Evolutionary conservation across 1,140 invertebrate genomes (phyloP).

Genomic region (Megathymus violae): DNA sequence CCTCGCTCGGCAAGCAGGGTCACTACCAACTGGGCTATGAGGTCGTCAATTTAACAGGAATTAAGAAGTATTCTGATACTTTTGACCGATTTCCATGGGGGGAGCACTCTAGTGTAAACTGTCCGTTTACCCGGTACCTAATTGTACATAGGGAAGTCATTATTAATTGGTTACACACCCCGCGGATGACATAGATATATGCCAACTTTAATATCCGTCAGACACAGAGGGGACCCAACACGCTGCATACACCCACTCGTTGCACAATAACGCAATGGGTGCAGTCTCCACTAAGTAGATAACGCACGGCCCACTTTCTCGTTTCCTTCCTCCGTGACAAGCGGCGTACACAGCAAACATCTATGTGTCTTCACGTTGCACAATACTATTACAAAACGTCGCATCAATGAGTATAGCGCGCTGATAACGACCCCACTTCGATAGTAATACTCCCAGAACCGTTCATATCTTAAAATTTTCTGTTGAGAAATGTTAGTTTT

Average conservation of each 20-base stretch:
- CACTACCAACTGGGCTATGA: too few species aligned
- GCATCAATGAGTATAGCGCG: conserved; percentile 15
- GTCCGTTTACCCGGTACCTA: too few species aligned
- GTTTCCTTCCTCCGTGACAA: conserved; percentile 66
- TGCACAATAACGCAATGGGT: conserved; percentile 39
- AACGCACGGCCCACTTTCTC: conserved; percentile 68
- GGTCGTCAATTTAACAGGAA: too few species aligned
- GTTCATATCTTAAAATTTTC: too few species aligned
- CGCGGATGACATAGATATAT: too few species aligned
- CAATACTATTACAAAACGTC: conserved; percentile 7
- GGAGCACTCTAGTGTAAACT: too few species aligned
- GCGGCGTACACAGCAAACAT: conserved; percentile 15
- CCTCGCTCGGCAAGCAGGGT: too few species aligned
- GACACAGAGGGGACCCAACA: not conserved
- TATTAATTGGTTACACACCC: not conserved
- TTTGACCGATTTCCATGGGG: too few species aligned
- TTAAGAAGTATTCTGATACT: too few species aligned
- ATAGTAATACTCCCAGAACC: too few species aligned
- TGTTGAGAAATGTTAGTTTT: too few species aligned
- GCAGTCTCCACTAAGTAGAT: conserved; percentile 73
- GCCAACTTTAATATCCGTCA: not conserved
- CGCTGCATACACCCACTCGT: conserved; percentile 7
- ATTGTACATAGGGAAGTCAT: too few species aligned
- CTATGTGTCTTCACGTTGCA: conserved; percentile 24
- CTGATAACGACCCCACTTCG: conserved; percentile 6